A percentile compares a stretch with the other conserved stretches of the same genome.
Conservation (phyloP, 2,113 vertebrate species). For the Pachyramphus minor region DNA sequence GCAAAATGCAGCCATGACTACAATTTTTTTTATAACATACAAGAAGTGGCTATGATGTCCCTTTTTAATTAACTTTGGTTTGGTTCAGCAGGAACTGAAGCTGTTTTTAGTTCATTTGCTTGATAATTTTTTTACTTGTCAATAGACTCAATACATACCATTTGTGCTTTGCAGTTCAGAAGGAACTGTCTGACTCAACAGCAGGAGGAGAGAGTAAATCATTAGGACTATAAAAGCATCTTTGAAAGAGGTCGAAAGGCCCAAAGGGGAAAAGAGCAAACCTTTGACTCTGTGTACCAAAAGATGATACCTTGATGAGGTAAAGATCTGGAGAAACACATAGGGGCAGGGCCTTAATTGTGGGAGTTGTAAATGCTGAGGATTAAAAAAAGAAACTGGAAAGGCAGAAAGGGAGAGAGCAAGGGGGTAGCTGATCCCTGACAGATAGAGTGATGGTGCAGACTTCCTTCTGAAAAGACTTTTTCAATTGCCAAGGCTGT, state of each 20-base stretch:
- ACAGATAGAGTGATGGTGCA: neutral
- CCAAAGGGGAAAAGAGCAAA: neutral
- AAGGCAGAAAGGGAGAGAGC: neutral
- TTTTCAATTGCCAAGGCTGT: neutral
- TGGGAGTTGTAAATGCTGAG: neutral
- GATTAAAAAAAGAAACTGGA: neutral
- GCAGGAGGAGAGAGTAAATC: neutral
- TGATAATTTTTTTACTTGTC: neutral
- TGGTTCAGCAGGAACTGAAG: neutral
- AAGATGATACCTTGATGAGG: neutral
- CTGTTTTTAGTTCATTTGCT: neutral
- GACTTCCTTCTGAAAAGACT: neutral
- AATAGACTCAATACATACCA: fast-evolving
- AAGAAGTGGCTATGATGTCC: neutral
- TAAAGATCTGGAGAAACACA: neutral
- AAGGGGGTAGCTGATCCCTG: neutral
- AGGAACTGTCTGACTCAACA: neutral
- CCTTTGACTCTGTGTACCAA: neutral
- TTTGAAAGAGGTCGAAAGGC: neutral
- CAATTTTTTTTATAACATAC: neutral
- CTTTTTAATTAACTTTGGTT: neutral
- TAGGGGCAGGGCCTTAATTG: neutral
- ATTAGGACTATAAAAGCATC: neutral
- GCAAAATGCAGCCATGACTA: neutral
- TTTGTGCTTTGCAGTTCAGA: neutral